These are phyloP conservation scores for Polyploca ridens DNA, from an alignment of 2,888 invertebrate species.

Conservation along the genomic window DNA sequence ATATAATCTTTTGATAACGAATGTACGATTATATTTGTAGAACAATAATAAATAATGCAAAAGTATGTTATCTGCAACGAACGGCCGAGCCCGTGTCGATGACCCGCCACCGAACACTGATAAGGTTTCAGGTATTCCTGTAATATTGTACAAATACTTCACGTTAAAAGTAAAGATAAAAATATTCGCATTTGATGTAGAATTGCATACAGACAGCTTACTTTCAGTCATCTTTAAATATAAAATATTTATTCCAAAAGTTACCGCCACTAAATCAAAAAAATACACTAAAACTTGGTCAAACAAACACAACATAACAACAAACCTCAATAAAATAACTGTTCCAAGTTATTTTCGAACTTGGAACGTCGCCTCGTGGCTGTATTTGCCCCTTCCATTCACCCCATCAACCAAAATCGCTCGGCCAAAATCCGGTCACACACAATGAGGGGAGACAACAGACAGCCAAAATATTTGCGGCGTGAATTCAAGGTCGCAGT, in stretches of 20 bases:
- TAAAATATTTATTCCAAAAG: neutral
- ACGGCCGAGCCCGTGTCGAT: conserved; percentile 19
- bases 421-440: conserved; percentile 51
- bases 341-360: neutral
- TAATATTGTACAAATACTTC: conserved; percentile 10
- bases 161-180: conserved; percentile 5
- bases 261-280: neutral
- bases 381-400: neutral
- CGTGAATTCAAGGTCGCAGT: conserved; percentile 72
- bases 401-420: conserved; percentile 15
- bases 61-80: conserved; percentile 30
- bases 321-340: neutral
- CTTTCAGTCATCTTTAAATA: no score
- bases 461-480: conserved; percentile 56
- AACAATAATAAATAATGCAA: conserved; percentile 9
- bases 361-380: neutral
- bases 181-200: neutral
- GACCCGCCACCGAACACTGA: conserved; percentile 31
- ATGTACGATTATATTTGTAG: neutral
- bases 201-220: no score
- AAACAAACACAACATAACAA: neutral
- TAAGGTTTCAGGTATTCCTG: conserved; percentile 41
- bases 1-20: neutral
- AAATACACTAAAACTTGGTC: neutral
- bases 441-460: conserved; percentile 33